These are phyloP conservation scores for Opisthograptis luteolata DNA, from an alignment of 2,888 invertebrate genomes.

Conservation along the genomic window DNA sequence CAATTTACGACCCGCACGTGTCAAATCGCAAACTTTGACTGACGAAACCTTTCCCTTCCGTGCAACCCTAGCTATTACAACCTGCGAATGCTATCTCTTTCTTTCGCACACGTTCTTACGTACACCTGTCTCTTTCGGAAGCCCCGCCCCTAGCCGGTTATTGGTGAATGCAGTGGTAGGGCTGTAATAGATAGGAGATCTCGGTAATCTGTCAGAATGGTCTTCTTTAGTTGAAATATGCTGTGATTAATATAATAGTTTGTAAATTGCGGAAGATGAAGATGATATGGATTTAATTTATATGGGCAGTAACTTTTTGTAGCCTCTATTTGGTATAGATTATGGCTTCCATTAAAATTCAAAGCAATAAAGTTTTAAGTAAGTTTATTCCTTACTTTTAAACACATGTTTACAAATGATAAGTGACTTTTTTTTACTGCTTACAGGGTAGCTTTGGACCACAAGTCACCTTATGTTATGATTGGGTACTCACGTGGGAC, in stretches of 20 bases:
- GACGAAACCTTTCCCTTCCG: slow-evolving; percentile 44
- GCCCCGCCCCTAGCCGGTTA: slow-evolving; percentile 53
- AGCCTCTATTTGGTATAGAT: neutral
- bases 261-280: slow-evolving; percentile 20
- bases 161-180: slow-evolving; percentile 47
- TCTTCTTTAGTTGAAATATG: slow-evolving; percentile 18
- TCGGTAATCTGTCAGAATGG: slow-evolving; percentile 26
- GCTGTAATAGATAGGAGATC: slow-evolving; percentile 33
- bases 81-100: slow-evolving; percentile 39
- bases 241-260: slow-evolving; percentile 31
- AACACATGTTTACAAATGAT: too few species aligned
- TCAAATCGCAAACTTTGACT: slow-evolving; percentile 53
- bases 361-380: too few species aligned
- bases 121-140: slow-evolving; percentile 42
- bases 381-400: too few species aligned
- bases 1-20: slow-evolving; percentile 33
- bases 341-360: too few species aligned
- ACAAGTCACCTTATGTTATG: too few species aligned
- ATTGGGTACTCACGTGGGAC: too few species aligned
- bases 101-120: slow-evolving; percentile 15
- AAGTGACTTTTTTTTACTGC: too few species aligned
- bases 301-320: neutral
- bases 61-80: slow-evolving; percentile 45
- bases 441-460: too few species aligned
- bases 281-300: slow-evolving; percentile 12